Conservation (phyloP, 2,113 vertebrate genomes). For the Channa argus region DNA sequence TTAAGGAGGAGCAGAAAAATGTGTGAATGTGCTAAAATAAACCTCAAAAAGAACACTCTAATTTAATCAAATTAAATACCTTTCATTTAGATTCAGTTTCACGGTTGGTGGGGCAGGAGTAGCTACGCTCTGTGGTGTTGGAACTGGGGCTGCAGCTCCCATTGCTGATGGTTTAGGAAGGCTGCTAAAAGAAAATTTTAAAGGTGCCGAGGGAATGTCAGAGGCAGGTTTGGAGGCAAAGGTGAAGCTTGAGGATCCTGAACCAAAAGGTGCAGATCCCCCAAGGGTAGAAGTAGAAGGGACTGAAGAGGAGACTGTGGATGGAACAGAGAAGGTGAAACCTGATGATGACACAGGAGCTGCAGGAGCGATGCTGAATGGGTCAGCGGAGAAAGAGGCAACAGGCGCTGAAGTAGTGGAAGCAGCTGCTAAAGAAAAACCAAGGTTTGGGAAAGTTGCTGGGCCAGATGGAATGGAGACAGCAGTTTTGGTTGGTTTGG, state of each 20-base stretch:
- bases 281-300: slow-evolving; percentile 80
- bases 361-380: slow-evolving; percentile 52
- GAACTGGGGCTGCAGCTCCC: slow-evolving; percentile 33
- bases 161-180: slow-evolving; percentile 77
- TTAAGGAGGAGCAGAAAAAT: slow-evolving; percentile 52
- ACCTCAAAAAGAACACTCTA: fast-evolving
- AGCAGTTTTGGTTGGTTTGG: slow-evolving; percentile 48
- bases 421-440: slow-evolving; percentile 54
- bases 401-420: slow-evolving; percentile 29
- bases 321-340: slow-evolving; percentile 78
- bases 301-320: slow-evolving; percentile 43
- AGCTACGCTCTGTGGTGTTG: slow-evolving; percentile 66
- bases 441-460: slow-evolving; percentile 35
- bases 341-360: slow-evolving; percentile 41
- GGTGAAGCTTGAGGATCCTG: slow-evolving; percentile 54
- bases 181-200: slow-evolving; percentile 79
- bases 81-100: slow-evolving; percentile 92
- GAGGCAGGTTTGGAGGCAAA: slow-evolving; percentile 66
- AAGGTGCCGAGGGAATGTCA: slow-evolving; percentile 42
- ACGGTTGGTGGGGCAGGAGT: slow-evolving; percentile 70
- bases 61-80: slow-evolving; percentile 74
- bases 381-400: slow-evolving; percentile 32
- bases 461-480: slow-evolving; percentile 48
- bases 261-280: slow-evolving; percentile 70
- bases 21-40: neutral